A percentile compares a stretch with the other conserved stretches of the same genome.
Conservation (phyloP, 2,888 invertebrate species). For the Caenorhabditis zanzibari region DNA sequence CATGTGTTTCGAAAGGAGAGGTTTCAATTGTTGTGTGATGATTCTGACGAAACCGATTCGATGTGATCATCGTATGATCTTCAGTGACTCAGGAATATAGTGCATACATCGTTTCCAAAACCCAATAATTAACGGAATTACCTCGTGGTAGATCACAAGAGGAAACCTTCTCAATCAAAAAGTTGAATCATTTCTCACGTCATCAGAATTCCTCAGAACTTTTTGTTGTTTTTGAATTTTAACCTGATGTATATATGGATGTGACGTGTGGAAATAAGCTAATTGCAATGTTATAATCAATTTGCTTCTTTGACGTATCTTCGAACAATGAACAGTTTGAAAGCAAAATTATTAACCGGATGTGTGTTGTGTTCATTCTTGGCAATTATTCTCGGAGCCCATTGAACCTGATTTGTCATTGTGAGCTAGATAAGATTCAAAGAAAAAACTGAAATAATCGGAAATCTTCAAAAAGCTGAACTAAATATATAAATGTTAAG, state of each 20-base stretch:
- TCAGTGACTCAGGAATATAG: background rate
- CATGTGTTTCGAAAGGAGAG: constrained; percentile 33
- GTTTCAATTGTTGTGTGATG: constrained; percentile 53
- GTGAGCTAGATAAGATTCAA: too few relatives aligned
- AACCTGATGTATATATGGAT: background rate
- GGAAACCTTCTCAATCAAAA: background rate
- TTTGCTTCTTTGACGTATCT: background rate
- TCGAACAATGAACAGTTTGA: background rate
- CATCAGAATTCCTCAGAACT: background rate
- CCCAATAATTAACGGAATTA: background rate
- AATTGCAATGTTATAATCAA: background rate
- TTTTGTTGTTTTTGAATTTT: constrained; percentile 1
- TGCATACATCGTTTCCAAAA: background rate
- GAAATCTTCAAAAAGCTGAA: too few relatives aligned
- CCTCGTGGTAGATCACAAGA: background rate
- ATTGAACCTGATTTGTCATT: too few relatives aligned
- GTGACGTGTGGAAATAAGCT: background rate
- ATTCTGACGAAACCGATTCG: background rate
- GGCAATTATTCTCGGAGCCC: too few relatives aligned
- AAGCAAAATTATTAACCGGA: too few relatives aligned
- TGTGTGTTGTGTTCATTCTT: too few relatives aligned
- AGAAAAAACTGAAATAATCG: too few relatives aligned
- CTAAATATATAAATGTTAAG: too few relatives aligned
- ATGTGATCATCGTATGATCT: background rate
- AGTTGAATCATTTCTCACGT: background rate